These are phyloP conservation scores for Prunella fulvescens DNA, from an alignment of 2,113 vertebrate genomes.

Conservation along the genomic window DNA sequence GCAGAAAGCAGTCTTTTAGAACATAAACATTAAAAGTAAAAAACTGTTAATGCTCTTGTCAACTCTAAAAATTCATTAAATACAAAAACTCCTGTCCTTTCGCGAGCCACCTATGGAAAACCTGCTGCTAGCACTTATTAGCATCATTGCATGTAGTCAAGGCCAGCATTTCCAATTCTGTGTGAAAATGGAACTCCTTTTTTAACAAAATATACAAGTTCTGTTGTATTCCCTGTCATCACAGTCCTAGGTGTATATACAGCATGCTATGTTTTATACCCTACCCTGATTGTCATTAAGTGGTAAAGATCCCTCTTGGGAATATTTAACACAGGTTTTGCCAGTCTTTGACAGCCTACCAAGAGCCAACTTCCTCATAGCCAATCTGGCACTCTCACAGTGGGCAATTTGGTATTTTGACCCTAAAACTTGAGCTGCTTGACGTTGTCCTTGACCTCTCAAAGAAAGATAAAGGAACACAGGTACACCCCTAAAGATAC, in stretches of 20 bases:
- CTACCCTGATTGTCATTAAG: background rate
- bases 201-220: background rate
- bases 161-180: background rate
- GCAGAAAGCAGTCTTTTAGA: background rate
- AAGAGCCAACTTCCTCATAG: rapidly evolving
- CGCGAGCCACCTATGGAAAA: background rate
- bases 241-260: background rate
- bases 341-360: background rate
- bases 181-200: background rate
- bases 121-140: background rate
- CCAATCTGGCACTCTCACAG: background rate
- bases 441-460: background rate
- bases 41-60: background rate
- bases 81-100: background rate
- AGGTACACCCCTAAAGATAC: background rate
- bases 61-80: background rate
- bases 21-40: background rate
- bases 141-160: background rate
- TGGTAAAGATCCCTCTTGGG: background rate
- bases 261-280: background rate
- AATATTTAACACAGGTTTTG: background rate
- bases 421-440: background rate
- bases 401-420: background rate
- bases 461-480: background rate
- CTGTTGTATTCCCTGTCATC: background rate